phyloP scores from a whole-genome alignment of 2,797 vertebrate genomes.

The Leptatherina wallacei region DNA sequence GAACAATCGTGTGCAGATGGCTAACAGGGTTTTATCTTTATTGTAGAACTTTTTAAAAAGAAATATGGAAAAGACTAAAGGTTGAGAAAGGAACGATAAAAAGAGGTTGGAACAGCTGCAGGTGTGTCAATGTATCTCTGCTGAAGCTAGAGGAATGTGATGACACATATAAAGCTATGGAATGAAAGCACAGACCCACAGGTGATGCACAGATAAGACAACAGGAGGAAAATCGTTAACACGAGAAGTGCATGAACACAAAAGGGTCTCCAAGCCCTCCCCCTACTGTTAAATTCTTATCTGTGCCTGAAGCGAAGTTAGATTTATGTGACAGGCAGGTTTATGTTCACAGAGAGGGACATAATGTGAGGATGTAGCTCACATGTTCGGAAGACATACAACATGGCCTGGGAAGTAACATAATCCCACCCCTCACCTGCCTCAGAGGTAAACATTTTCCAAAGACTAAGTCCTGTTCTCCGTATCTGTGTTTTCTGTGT shows the following conservation, averaged over 20 bases:
- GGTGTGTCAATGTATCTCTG: constrained; percentile 24
- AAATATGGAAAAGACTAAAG: background rate
- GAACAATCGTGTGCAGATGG: constrained; percentile 42
- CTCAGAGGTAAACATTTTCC: constrained; percentile 63
- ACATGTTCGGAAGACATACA: constrained; percentile 7
- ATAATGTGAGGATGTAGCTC: constrained; percentile 18
- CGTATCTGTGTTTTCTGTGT: constrained; percentile 18
- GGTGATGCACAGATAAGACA: constrained; percentile 15
- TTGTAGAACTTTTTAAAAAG: constrained; percentile 1
- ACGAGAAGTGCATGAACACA: constrained; percentile 23
- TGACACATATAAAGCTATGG: constrained; percentile 30
- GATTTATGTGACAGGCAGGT: constrained; percentile 31
- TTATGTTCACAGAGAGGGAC: constrained; percentile 38
- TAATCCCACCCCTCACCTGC: constrained; percentile 56
- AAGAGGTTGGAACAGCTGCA: constrained; percentile 10
- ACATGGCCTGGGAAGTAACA: constrained; percentile 27
- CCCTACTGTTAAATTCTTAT: constrained; percentile 16
- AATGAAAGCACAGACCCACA: constrained; percentile 37
- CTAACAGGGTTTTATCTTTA: constrained; percentile 21
- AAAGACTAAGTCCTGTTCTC: constrained; percentile 20
- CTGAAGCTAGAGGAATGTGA: constrained; percentile 45
- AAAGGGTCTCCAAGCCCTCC: constrained; percentile 16
- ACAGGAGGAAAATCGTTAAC: constrained; percentile 18
- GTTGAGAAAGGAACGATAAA: background rate
- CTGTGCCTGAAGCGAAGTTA: constrained; percentile 30